Percentiles rank a stretch among this genome's conserved stretches.
phyloP scores from a whole-genome alignment of 2,113 vertebrate species.

The Engystomops pustulosus region DNA sequence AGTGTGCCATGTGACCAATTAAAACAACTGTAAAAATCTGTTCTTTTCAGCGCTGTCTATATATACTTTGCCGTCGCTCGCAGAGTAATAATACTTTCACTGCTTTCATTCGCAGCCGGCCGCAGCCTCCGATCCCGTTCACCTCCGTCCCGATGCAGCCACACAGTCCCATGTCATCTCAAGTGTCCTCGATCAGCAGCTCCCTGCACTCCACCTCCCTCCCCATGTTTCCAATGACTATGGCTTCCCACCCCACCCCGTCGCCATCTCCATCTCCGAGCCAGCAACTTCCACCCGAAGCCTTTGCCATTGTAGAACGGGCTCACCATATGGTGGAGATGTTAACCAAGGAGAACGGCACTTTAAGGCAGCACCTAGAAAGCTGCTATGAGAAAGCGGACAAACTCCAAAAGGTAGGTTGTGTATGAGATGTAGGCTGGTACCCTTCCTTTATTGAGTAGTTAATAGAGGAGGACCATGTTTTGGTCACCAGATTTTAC shows the following conservation, averaged over 20 bases:
- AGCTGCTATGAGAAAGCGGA: conserved; percentile 79
- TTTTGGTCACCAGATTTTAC: too few relatives aligned
- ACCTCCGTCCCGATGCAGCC: conserved; percentile 65
- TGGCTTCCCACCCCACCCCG: conserved; percentile 44
- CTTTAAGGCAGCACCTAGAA: conserved; percentile 81
- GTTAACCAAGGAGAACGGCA: conserved; percentile 81
- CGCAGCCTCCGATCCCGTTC: conserved; percentile 75
- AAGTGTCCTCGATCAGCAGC: conserved; percentile 66
- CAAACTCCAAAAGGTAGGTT: conserved; percentile 82
- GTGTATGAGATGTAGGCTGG: neutral
- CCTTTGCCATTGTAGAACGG: conserved; percentile 80
- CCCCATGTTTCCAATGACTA: conserved; percentile 63
- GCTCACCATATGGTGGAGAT: conserved; percentile 87
- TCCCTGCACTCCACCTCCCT: conserved; percentile 70
- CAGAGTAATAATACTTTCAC: neutral
- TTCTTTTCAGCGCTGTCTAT: conserved; percentile 19
- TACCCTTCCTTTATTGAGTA: too few relatives aligned
- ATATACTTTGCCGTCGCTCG: neutral
- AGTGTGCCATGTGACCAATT: neutral
- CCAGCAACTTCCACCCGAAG: conserved; percentile 75
- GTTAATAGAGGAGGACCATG: too few relatives aligned
- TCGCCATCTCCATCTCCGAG: conserved; percentile 20
- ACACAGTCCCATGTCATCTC: conserved; percentile 81
- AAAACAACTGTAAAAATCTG: conserved; percentile 26
- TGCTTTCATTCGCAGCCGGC: conserved; percentile 70